Conservation (phyloP, 2,113 vertebrate genomes). For the Anhinga rufa region DNA sequence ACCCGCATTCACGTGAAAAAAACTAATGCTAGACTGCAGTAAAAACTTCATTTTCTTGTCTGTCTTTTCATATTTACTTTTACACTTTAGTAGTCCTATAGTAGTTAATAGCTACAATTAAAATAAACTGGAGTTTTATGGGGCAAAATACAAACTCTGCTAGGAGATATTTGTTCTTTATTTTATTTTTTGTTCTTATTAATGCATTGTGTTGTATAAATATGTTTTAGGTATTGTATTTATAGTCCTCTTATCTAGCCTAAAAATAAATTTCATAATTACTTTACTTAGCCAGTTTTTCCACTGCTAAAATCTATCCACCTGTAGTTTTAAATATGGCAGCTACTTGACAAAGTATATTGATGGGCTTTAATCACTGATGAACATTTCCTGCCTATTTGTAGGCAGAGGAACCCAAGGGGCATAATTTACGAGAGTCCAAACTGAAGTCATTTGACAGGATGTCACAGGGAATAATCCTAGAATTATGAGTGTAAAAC, state of each 20-base stretch:
- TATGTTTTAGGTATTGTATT: not conserved
- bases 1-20: not conserved
- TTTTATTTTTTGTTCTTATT: not conserved
- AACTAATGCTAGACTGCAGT: fast-evolving
- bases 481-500: constrained; percentile 16
- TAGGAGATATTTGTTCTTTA: not conserved
- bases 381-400: constrained; percentile 31
- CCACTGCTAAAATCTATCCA: not conserved
- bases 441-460: constrained; percentile 41
- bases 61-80: not conserved
- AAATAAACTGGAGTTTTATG: not conserved
- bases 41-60: not conserved
- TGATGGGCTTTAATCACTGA: constrained; percentile 20
- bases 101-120: not conserved
- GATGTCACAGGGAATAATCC: constrained; percentile 42
- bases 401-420: constrained; percentile 29
- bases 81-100: not conserved
- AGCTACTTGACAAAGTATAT: constrained; percentile 17
- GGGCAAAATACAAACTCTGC: not conserved
- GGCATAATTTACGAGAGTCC: constrained; percentile 40
- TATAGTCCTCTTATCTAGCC: not conserved
- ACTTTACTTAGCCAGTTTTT: not conserved
- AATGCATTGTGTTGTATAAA: not conserved
- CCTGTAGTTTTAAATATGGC: not conserved
- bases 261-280: not conserved